phyloP scores from a whole-genome alignment of 2,888 invertebrate species.

The Lycia hirtaria region DNA sequence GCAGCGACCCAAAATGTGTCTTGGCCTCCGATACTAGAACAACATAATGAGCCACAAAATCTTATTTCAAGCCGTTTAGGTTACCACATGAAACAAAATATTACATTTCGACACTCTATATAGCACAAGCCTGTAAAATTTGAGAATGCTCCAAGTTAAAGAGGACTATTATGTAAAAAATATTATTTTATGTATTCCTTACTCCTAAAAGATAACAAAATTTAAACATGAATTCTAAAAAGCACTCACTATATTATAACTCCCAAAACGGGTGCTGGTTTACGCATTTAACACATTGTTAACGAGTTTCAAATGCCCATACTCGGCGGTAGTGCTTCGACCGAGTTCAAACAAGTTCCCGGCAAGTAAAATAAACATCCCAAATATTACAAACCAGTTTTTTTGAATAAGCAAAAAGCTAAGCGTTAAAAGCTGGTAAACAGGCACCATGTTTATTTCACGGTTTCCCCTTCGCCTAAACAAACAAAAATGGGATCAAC shows the following conservation, averaged over 20 bases:
- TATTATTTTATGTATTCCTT: too few relatives aligned
- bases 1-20: too few relatives aligned
- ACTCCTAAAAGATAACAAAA: too few relatives aligned
- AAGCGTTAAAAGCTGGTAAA: slow-evolving; percentile 39
- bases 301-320: slow-evolving; percentile 6
- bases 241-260: slow-evolving; percentile 7
- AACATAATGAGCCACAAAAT: too few relatives aligned
- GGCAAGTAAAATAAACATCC: slow-evolving; percentile 16
- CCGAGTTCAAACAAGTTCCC: slow-evolving; percentile 17
- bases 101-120: too few relatives aligned
- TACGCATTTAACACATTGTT: slow-evolving; percentile 15
- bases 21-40: too few relatives aligned
- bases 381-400: slow-evolving; percentile 33
- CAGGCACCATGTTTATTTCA: slow-evolving; percentile 37
- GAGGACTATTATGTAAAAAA: too few relatives aligned
- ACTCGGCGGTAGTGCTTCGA: slow-evolving; percentile 2
- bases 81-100: too few relatives aligned
- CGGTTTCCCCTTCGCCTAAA: slow-evolving; percentile 41
- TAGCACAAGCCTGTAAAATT: too few relatives aligned
- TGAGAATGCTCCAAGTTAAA: too few relatives aligned
- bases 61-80: too few relatives aligned
- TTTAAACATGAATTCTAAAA: too few relatives aligned
- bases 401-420: slow-evolving; percentile 27
- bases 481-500: slow-evolving; percentile 47
- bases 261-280: slow-evolving; percentile 3